Evolutionary conservation across 2,888 invertebrate species (phyloP).

Genomic region (Eristalis arbustorum): DNA sequence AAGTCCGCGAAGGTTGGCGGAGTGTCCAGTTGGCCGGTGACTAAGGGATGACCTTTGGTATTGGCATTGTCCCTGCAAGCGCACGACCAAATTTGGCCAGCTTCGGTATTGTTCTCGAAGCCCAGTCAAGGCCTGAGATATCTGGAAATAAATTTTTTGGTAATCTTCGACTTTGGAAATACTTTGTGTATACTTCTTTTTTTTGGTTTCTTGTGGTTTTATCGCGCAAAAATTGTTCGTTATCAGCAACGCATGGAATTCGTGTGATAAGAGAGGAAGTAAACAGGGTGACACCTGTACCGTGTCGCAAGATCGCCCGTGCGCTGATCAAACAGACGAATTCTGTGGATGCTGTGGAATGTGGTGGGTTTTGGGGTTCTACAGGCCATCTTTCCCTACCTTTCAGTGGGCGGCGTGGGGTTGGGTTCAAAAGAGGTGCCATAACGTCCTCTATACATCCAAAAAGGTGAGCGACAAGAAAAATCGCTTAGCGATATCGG

Average conservation of each 20-base stretch:
- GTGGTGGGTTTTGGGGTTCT: not conserved
- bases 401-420: too few relatives aligned
- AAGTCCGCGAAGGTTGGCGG: not conserved
- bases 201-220: not conserved
- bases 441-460: too few relatives aligned
- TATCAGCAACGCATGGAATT: slow-evolving; percentile 29
- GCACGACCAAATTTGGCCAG: not conserved
- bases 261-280: slow-evolving; percentile 16
- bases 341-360: not conserved
- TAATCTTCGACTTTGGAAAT: not conserved
- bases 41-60: not conserved
- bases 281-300: not conserved
- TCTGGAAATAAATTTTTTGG: not conserved
- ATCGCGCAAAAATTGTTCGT: slow-evolving; percentile 3
- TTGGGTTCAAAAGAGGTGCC: too few relatives aligned
- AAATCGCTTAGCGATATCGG: too few relatives aligned
- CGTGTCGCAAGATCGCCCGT: not conserved
- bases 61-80: too few relatives aligned
- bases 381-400: too few relatives aligned
- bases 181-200: not conserved
- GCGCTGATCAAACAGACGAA: not conserved
- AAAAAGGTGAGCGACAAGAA: too few relatives aligned
- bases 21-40: not conserved
- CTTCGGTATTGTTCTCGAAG: not conserved
- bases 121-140: not conserved